These are phyloP conservation scores for Crossaster papposus DNA, from an alignment of 53 echinoderm and acorn worm genomes.

Conservation along the genomic window DNA sequence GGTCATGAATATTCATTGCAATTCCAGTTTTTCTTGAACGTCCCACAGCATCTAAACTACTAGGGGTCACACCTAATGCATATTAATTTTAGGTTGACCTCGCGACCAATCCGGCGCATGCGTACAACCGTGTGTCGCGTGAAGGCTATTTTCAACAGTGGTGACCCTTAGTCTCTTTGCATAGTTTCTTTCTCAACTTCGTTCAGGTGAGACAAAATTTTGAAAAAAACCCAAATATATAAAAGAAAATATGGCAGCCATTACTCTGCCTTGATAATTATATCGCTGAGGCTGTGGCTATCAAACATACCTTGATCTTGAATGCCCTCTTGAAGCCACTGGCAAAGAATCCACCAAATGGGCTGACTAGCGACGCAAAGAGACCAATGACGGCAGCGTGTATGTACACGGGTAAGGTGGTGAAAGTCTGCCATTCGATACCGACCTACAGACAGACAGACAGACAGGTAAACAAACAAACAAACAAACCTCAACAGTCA, in stretches of 20 bases:
- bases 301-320: slow-evolving; percentile 96
- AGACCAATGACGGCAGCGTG: slow-evolving; percentile 84
- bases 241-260: neutral
- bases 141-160: no score
- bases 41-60: no score
- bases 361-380: slow-evolving; percentile 92
- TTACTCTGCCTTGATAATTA: neutral
- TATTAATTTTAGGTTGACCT: no score
- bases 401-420: slow-evolving; percentile 80
- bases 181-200: no score
- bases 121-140: no score
- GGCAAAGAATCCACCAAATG: slow-evolving; percentile 98
- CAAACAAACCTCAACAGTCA: no score
- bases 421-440: slow-evolving; percentile 79
- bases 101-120: no score
- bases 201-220: no score
- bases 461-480: neutral
- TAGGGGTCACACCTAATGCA: no score
- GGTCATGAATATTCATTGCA: no score
- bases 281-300: neutral
- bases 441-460: slow-evolving; percentile 70
- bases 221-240: neutral
- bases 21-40: no score
- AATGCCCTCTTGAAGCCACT: slow-evolving; percentile 99
- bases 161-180: no score